Evolutionary conservation across 2,888 invertebrate species (phyloP), one percentile per base, ranked within the genome.

Genomic region (Diploptera punctata): DNA sequence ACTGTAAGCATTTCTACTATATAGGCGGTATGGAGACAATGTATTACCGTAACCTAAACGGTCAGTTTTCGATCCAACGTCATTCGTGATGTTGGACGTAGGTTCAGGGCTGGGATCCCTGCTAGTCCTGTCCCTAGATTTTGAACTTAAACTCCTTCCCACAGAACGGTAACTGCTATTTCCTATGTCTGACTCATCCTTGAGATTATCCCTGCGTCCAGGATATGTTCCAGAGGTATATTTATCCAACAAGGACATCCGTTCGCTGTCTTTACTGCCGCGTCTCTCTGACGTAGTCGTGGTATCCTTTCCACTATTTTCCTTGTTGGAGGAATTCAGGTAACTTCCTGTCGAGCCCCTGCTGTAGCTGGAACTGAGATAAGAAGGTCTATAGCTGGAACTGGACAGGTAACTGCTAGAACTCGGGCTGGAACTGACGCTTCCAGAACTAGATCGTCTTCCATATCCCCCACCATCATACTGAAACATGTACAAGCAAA

Each of bases 11-110:
- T 67, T 52, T 16, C 71, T 38, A n/a, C 69, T 68, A 47, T 75
- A 74, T n/a, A 72, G 68, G 2, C 74, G 72, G 19, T 73, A 75
- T 0, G 75, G 73, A 1, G 73, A 72, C 13, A 70, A 16, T 4
- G 73, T 61, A 21, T 47, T 70, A 19, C 52, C 24, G 43, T 43
- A 65, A 4, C 33, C 33, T 10, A 61, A 16, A 10, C 61, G 61
- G 18, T 61, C 61, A 0, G 24, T 16, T 19, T 65, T 65, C 26
- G 38, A 26, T 10, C 44, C 24, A 16, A 24, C 38, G 57, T 29
- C 57, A 13, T 7, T 4, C n/a, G 47, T n/a, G 7, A 3, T 4
- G 3, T 21, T 16, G 24, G 57, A 47, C 10, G 4, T 24, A 26
- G 57, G 19, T 24, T 70, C 67, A n/a, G 73, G 73, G 49, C 73